Base-by-base conservation (phyloP, 2,797 vertebrate genomes). In the Phataginus tricuspis region DNA sequence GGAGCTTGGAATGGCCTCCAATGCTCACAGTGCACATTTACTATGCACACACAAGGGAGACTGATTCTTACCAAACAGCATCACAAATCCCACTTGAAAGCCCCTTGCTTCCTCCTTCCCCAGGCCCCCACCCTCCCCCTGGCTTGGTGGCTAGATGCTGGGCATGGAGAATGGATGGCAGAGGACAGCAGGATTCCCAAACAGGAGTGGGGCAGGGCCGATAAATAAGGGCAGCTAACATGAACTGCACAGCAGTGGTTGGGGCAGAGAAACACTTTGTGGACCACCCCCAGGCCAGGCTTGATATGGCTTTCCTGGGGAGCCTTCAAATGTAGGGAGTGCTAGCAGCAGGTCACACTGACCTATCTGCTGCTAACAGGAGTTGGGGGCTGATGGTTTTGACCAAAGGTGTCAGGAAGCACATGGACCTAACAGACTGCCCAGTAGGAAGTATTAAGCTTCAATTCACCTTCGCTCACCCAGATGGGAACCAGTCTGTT, bases 251-350 rank as follows among this genome's bases (percentile, higher is more conserved):
- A 25, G 25, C 37, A 53, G 5, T 37, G 66, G 2, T 7, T 9
- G n/a, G 37, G 63, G 27, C 29, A 85, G 63, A 82, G 74, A 86
- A 55, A 71, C 68, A 34, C 69, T 80, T 80, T 12, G 84, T 85
- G 77, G 45, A 39, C 55, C 29, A 11, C 0, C 1, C 6, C 3
- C 6, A 0, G 4, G 34, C 55, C 0, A 5, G 29, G 34, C 57
- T 53, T 53, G 61, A 64, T 34, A 21, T 74, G 61, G 19, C 66
- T 82, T 13, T 71, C 69, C 55, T 6, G 23, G 71, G 63, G 16
- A 51, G 15, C 23, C 78, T 34, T 37, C 69, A 42, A 21, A 25
- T 21, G 21, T 72, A 31, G 27, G 51, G 21, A 23, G 18, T 34
- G 37, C 27, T 25, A 72, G 68, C 1, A 0, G 5, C 57, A 13